Evolutionary conservation across 1,140 invertebrate genomes (phyloP).

Genomic region (Drosophila sturtevanti): DNA sequence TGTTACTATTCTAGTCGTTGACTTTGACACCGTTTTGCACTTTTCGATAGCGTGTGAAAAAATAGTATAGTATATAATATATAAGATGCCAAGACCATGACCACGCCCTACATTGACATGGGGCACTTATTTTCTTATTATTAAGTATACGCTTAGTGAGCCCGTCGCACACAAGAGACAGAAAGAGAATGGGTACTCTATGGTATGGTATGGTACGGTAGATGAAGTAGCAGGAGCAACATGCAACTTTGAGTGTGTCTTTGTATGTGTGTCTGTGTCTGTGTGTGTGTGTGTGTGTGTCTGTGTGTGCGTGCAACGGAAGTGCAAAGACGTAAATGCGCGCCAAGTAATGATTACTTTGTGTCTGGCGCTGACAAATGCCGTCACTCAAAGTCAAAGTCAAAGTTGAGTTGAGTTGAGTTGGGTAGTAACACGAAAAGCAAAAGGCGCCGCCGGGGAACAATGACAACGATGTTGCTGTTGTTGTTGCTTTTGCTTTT

Average conservation of each 20-base stretch:
- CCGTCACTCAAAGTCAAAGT: conserved; percentile 77
- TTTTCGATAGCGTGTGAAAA: conserved; percentile 66
- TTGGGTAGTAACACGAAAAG: conserved; percentile 14
- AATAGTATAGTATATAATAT: conserved; percentile 5
- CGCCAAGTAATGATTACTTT: conserved; percentile 78
- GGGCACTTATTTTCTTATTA: conserved; percentile 78
- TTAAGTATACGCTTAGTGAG: conserved; percentile 77
- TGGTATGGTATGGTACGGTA: no score
- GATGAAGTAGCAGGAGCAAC: conserved; percentile 18
- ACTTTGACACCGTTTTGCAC: conserved; percentile 80
- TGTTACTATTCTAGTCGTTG: conserved; percentile 45
- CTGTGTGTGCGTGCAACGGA: conserved; percentile 1
- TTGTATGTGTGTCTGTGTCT: background rate
- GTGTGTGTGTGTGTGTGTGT: background rate
- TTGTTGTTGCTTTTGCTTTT: background rate
- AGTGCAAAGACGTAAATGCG: conserved; percentile 44
- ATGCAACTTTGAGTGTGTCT: background rate
- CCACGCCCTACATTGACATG: conserved; percentile 54
- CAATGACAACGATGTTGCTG: background rate
- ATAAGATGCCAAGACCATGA: background rate
- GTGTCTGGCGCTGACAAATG: conserved; percentile 77
- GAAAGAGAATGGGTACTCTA: background rate
- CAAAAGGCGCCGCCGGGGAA: background rate
- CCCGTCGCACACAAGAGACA: background rate
- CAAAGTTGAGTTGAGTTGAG: conserved; percentile 22